These are phyloP conservation scores for Stegostoma tigrinum DNA, from an alignment of 2,113 vertebrate species.

Conservation along the genomic window DNA sequence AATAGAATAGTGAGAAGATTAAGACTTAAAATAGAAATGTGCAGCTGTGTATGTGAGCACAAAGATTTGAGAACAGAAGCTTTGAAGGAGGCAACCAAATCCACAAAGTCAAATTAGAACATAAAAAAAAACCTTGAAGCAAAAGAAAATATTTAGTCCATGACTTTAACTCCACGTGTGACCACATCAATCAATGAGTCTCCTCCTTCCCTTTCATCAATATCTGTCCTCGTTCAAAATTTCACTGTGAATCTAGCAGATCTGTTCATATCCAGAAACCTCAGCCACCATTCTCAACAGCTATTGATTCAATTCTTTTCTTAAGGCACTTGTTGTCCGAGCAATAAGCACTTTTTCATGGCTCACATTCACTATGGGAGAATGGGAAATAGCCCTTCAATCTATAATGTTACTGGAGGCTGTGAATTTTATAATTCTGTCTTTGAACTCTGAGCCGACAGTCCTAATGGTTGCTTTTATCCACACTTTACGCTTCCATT, in stretches of 20 bases:
- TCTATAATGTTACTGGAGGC: neutral
- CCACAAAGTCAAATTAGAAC: neutral
- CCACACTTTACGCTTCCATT: neutral
- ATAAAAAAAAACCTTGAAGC: neutral
- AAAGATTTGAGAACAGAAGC: neutral
- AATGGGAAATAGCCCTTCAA: neutral
- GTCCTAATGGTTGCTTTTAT: neutral
- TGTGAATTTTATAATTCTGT: neutral
- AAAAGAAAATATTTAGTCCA: neutral
- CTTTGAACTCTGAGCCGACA: neutral
- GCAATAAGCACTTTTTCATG: neutral
- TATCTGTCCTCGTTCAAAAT: neutral
- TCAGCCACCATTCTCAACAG: neutral
- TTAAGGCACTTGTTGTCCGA: neutral
- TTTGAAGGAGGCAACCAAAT: neutral
- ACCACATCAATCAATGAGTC: neutral
- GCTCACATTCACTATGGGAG: neutral
- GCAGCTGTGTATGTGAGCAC: neutral
- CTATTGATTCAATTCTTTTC: neutral
- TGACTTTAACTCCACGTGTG: neutral
- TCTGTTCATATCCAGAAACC: neutral
- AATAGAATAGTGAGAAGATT: neutral
- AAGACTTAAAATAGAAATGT: constrained; percentile 20
- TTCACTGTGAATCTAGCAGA: neutral
- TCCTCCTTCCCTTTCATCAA: neutral